These are phyloP conservation scores for Pachyseris speciosa DNA, from an alignment of 64 coral and sea anemone genomes.

Conservation along the genomic window DNA sequence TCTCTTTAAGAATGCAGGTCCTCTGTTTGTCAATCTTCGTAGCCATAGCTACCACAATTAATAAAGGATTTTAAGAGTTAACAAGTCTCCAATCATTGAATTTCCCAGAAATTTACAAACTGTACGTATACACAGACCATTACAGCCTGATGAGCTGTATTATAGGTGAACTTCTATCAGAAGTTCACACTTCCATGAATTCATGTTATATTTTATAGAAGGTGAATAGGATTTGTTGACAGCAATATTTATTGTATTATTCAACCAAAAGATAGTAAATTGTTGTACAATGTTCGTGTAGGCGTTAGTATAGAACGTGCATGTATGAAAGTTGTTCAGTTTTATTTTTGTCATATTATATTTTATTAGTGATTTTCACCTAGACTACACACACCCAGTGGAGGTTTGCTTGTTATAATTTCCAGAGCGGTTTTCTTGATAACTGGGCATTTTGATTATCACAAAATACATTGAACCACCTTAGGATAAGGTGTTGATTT, in stretches of 20 bases:
- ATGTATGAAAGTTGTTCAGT: background rate
- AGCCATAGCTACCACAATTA: background rate
- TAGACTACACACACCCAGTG: background rate
- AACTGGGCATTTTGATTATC: too few relatives aligned
- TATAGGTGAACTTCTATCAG: background rate
- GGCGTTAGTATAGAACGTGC: background rate
- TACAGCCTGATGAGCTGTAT: background rate
- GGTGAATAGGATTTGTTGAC: slow-evolving; percentile 15
- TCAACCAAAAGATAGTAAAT: background rate
- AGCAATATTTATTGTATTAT: slow-evolving; percentile 22
- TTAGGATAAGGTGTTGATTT: too few relatives aligned
- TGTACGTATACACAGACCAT: background rate
- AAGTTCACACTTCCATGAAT: background rate
- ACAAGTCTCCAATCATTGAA: background rate
- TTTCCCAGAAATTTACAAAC: slow-evolving; percentile 33
- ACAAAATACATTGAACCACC: too few relatives aligned
- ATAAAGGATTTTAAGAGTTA: background rate
- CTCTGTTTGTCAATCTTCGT: too few relatives aligned
- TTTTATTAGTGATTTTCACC: background rate
- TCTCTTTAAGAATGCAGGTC: background rate
- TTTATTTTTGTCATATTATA: background rate
- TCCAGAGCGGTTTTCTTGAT: background rate
- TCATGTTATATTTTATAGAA: slow-evolving; percentile 29
- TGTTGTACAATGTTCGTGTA: background rate
- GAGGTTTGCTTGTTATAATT: too few relatives aligned